These are phyloP conservation scores for Amblyopsis rosae DNA, from an alignment of 2,113 vertebrate genomes.

Conservation along the genomic window DNA sequence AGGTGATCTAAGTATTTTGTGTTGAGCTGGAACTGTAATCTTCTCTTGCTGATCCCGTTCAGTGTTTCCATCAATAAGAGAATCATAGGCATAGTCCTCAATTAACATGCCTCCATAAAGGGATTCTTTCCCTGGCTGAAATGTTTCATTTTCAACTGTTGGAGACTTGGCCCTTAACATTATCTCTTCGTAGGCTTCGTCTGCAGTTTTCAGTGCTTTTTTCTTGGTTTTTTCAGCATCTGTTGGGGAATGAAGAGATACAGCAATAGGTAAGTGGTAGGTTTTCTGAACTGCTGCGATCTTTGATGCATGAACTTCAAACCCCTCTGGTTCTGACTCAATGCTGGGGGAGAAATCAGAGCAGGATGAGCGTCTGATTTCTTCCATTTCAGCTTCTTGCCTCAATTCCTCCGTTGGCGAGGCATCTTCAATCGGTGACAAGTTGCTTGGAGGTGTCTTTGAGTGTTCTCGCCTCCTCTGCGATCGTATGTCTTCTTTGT, in stretches of 20 bases:
- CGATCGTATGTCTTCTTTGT: conserved; percentile 93
- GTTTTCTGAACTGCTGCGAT: conserved; percentile 93
- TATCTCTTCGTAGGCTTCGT: conserved; percentile 95
- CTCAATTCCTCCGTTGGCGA: conserved; percentile 95
- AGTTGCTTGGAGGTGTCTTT: conserved; percentile 93
- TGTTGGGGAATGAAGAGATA: conserved; percentile 92
- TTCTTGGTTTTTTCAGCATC: conserved; percentile 76
- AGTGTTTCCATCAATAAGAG: conserved; percentile 85
- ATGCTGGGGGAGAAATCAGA: conserved; percentile 98
- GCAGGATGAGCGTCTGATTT: conserved; percentile 93
- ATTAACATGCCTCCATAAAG: conserved; percentile 95
- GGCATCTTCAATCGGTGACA: conserved; percentile 97
- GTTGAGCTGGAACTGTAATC: conserved; percentile 78
- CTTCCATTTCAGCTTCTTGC: conserved; percentile 98
- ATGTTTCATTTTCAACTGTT: conserved; percentile 77
- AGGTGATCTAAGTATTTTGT: conserved; percentile 80
- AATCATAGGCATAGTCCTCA: conserved; percentile 95
- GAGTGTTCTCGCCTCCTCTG: conserved; percentile 90
- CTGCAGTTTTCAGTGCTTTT: conserved; percentile 84
- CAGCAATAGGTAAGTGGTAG: conserved; percentile 89
- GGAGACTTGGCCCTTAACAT: conserved; percentile 85
- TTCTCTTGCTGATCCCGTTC: conserved; percentile 74
- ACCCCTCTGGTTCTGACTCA: conserved; percentile 93
- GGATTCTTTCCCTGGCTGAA: conserved; percentile 86
- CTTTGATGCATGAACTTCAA: conserved; percentile 91